phyloP scores from a whole-genome alignment of 2,797 vertebrate species.

The Gallirallus australis region DNA sequence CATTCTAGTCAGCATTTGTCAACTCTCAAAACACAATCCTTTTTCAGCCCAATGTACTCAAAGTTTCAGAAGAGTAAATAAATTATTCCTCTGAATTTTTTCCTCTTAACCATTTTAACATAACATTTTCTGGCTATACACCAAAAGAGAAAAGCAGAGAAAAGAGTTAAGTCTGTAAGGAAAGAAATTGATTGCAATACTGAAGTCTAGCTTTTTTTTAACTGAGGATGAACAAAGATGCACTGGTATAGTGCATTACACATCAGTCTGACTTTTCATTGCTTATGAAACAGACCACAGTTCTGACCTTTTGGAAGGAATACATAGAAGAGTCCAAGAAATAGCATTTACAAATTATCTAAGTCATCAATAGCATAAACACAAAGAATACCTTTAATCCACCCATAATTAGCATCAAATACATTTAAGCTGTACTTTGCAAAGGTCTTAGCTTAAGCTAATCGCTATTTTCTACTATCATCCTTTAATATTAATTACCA shows the following conservation, averaged over 20 bases:
- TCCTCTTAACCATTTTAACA: background rate
- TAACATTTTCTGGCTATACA: background rate
- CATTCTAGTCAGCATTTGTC: background rate
- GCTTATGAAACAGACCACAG: background rate
- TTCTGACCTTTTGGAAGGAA: background rate
- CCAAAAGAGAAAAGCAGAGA: background rate
- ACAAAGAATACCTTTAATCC: background rate
- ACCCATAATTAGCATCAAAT: background rate
- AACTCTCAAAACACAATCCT: background rate
- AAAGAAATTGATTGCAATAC: background rate
- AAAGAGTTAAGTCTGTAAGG: background rate
- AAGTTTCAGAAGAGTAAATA: background rate
- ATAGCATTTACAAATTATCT: background rate
- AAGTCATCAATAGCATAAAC: background rate
- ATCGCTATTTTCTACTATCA: background rate
- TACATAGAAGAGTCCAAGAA: background rate
- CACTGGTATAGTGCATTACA: background rate
- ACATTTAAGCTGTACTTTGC: background rate
- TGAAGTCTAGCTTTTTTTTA: background rate
- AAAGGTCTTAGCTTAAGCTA: background rate
- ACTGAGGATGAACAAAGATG: background rate
- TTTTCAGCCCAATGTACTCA: background rate
- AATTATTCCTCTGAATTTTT: background rate
- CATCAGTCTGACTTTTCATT: background rate
- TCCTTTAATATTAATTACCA: background rate